These are phyloP conservation scores for Bradypus variegatus DNA, from an alignment of 2,797 vertebrate species.

Conservation along the genomic window DNA sequence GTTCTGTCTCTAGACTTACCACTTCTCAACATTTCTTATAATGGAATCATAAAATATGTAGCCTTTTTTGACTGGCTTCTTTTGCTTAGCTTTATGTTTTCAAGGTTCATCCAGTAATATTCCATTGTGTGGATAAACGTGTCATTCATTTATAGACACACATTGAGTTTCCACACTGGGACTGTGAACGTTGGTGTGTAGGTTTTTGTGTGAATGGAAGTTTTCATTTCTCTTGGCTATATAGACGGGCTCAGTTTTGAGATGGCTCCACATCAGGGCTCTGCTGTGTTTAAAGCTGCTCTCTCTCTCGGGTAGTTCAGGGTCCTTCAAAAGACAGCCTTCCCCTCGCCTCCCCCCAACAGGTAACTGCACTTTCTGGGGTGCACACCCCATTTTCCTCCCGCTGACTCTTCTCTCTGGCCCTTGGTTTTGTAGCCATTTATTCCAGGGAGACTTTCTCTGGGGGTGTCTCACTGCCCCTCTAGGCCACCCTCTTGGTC, in stretches of 20 bases:
- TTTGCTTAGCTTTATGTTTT: background rate
- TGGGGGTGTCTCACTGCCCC: accelerated
- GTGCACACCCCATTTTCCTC: background rate
- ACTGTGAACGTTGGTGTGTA: accelerated
- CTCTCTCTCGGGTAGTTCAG: too few relatives aligned
- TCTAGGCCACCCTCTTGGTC: background rate
- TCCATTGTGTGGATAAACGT: too few relatives aligned
- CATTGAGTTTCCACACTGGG: too few relatives aligned
- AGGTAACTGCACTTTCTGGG: background rate
- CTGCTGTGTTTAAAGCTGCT: background rate
- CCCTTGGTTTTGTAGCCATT: background rate
- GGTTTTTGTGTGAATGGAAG: too few relatives aligned
- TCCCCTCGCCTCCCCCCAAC: background rate
- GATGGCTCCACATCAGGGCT: background rate
- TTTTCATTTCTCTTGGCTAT: background rate
- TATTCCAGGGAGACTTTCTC: background rate
- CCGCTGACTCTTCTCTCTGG: too few relatives aligned
- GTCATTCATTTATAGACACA: too few relatives aligned
- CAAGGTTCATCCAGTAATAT: too few relatives aligned
- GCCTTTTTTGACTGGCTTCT: background rate
- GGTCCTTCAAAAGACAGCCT: background rate
- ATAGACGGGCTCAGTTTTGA: background rate
- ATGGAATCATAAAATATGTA: accelerated
- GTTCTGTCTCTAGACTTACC: background rate
- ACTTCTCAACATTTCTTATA: accelerated